These are phyloP conservation scores for Galemys pyrenaicus DNA, from an alignment of 2,113 vertebrate species.

Conservation along the genomic window DNA sequence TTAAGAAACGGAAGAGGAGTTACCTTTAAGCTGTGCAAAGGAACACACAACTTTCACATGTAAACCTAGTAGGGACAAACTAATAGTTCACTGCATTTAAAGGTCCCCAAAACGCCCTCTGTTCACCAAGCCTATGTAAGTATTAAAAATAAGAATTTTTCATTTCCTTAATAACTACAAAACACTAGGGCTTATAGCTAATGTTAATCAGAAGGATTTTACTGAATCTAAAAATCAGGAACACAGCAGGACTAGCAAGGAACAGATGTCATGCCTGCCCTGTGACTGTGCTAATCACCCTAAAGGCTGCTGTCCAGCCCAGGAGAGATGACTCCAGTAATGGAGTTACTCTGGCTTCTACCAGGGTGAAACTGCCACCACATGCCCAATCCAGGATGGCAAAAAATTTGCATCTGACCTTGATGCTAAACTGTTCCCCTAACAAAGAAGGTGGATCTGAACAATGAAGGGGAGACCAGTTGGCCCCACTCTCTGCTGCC, in stretches of 20 bases:
- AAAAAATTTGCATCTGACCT: conserved; percentile 10
- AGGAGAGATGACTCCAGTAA: background rate
- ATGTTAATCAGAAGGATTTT: conserved; percentile 45
- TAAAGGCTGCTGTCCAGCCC: background rate
- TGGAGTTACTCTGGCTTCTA: background rate
- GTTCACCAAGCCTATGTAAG: background rate
- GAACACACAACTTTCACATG: background rate
- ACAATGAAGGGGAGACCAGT: background rate
- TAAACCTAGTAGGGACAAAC: background rate
- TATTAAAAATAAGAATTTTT: background rate
- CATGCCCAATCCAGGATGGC: background rate
- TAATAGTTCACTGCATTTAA: background rate
- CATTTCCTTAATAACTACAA: background rate
- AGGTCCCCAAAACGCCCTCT: background rate
- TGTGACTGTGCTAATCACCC: background rate
- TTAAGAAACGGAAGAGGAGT: background rate
- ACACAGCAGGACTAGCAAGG: background rate
- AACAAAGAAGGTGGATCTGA: background rate
- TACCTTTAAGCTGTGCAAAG: background rate
- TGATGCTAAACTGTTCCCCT: background rate
- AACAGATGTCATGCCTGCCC: conserved; percentile 20
- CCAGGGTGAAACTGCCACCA: background rate
- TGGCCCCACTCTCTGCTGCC: background rate
- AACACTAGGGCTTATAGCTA: background rate
- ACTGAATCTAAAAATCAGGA: background rate